Conservation (phyloP, 2,797 vertebrate genomes). For the Fringilla coelebs region DNA sequence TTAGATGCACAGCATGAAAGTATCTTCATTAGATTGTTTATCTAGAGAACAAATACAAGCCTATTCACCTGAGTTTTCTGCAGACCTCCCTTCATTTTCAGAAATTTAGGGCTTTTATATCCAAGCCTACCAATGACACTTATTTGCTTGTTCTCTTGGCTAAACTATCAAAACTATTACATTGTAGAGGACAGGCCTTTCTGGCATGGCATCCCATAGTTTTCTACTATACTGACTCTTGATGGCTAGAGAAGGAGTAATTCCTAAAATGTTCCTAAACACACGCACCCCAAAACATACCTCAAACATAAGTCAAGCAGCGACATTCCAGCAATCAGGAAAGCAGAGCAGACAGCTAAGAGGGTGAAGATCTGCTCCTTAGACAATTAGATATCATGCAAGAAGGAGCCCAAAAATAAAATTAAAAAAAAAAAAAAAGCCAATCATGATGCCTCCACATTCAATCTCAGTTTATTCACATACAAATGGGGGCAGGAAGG, state of each 20-base stretch:
- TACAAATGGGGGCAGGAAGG: background rate
- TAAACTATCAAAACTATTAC: background rate
- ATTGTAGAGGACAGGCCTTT: background rate
- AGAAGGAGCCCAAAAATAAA: background rate
- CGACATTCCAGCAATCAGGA: background rate
- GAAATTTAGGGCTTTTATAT: background rate
- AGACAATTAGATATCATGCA: background rate
- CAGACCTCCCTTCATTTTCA: background rate
- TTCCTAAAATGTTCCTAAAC: background rate
- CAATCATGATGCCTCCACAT: background rate
- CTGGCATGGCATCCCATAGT: background rate
- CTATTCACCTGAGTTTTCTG: background rate
- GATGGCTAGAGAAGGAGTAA: background rate
- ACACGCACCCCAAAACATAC: background rate
- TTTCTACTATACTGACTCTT: background rate
- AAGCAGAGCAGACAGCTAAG: background rate
- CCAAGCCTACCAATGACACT: background rate
- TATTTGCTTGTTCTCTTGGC: background rate
- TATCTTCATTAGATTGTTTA: background rate
- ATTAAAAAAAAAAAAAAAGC: background rate
- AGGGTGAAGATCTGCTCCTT: background rate
- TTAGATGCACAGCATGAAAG: background rate
- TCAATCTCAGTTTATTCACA: background rate
- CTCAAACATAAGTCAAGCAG: background rate
- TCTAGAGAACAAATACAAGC: background rate